Evolutionary conservation across 1,140 invertebrate species (phyloP).

Genomic region (Carcinoscorpius rotundicauda): DNA sequence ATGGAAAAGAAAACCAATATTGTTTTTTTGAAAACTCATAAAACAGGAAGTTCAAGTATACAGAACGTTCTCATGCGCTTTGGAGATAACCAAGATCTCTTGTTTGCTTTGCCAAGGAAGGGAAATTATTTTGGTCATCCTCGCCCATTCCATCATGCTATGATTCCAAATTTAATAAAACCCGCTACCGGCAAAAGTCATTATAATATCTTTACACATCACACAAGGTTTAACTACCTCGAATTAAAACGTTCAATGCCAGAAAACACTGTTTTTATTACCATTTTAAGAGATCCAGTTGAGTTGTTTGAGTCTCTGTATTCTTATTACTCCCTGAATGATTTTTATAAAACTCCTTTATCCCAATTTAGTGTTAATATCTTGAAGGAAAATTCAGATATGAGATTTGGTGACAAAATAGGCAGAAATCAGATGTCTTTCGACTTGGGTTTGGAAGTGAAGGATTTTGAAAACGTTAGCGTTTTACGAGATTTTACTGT

Average conservation of each 20-base stretch:
- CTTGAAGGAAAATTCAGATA: no score
- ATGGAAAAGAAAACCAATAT: constrained; percentile 20
- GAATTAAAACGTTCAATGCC: constrained; percentile 25
- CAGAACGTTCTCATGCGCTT: constrained; percentile 39
- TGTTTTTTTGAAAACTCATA: constrained; percentile 39
- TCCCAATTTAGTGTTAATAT: no score
- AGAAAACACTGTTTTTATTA: constrained; percentile 26
- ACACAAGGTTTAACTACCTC: constrained; percentile 23
- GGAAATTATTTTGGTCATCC: constrained; percentile 34
- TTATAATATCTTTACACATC: constrained; percentile 27
- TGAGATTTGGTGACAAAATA: no score
- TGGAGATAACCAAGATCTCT: constrained; percentile 30
- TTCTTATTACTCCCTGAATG: constrained; percentile 25
- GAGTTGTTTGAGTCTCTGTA: constrained; percentile 29
- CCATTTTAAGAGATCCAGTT: constrained; percentile 28
- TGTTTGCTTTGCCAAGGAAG: constrained; percentile 33
- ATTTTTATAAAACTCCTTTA: constrained; percentile 2
- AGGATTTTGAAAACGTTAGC: constrained; percentile 16
- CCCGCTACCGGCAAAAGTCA: constrained; percentile 7
- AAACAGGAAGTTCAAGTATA: constrained; percentile 38
- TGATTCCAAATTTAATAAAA: constrained; percentile 16
- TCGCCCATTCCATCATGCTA: constrained; percentile 17
- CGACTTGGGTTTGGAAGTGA: constrained; percentile 24
- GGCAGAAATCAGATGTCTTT: constrained; percentile 28
- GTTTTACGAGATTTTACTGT: constrained; percentile 13